phyloP scores from a whole-genome alignment of 2,797 vertebrate species.

The Artibeus lituratus region DNA sequence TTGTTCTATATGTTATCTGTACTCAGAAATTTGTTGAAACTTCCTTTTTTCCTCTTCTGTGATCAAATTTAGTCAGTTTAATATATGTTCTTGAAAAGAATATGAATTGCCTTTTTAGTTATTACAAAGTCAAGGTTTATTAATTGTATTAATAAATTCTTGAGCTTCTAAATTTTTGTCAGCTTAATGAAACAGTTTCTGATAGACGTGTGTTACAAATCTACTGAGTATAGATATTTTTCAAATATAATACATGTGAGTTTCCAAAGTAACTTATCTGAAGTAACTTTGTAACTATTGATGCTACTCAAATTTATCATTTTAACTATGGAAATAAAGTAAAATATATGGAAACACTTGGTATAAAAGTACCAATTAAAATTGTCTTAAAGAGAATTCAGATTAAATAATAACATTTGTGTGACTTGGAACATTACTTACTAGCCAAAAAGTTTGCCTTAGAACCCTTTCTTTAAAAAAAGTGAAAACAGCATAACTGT shows the following conservation, averaged over 20 bases:
- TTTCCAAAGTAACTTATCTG: conserved; percentile 7
- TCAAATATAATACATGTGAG: not conserved
- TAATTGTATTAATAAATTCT: not conserved
- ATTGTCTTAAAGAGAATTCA: not conserved
- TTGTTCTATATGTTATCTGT: not conserved
- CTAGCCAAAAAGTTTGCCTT: not conserved
- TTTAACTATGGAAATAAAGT: conserved; percentile 15
- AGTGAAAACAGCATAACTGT: not conserved
- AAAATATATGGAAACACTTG: not conserved
- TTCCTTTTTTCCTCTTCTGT: not conserved
- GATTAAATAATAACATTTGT: not conserved
- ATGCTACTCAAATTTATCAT: not conserved
- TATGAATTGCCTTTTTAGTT: not conserved
- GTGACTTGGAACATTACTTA: not conserved
- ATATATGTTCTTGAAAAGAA: not conserved
- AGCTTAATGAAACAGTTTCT: not conserved
- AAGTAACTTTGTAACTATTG: not conserved
- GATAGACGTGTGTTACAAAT: not conserved
- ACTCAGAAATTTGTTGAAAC: not conserved
- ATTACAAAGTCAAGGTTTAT: not conserved
- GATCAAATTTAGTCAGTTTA: not conserved
- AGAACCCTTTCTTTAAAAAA: not conserved
- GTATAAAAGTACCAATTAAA: conserved; percentile 21
- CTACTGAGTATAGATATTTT: not conserved
- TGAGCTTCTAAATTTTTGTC: not conserved